phyloP scores from a whole-genome alignment of 2,113 vertebrate species.

The Anoplopoma fimbria region DNA sequence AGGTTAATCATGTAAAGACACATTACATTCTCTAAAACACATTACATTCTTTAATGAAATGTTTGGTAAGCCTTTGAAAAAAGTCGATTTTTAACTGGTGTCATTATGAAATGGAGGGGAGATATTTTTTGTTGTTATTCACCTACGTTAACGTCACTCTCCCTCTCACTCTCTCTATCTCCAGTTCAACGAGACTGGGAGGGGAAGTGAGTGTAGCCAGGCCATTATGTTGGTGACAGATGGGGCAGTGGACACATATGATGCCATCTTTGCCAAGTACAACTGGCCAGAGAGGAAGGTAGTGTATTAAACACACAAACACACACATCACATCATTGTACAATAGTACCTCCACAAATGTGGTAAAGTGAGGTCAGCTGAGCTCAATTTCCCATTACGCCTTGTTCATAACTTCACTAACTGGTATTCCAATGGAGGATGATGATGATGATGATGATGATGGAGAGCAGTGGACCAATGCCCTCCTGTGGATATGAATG shows the following conservation, averaged over 20 bases:
- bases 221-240: constrained; percentile 99
- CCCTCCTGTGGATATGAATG: constrained; percentile 22
- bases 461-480: constrained; percentile 19
- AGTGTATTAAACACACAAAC: constrained; percentile 57
- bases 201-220: constrained; percentile 97
- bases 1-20: not conserved
- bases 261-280: constrained; percentile 95
- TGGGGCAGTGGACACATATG: constrained; percentile 96
- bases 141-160: constrained; percentile 4
- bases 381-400: constrained; percentile 4
- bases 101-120: not conserved
- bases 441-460: not conserved
- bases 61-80: not conserved
- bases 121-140: constrained; percentile 6
- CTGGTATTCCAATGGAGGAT: not conserved
- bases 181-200: constrained; percentile 96
- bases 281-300: constrained; percentile 99
- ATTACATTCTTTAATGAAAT: not conserved
- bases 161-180: constrained; percentile 24
- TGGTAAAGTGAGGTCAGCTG: constrained; percentile 12
- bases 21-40: not conserved
- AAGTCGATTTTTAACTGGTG: not conserved
- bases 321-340: constrained; percentile 27
- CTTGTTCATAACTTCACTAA: constrained; percentile 22
- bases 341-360: not conserved